phyloP scores from a whole-genome alignment of 2,888 invertebrate species.

The Drosophila putrida region DNA sequence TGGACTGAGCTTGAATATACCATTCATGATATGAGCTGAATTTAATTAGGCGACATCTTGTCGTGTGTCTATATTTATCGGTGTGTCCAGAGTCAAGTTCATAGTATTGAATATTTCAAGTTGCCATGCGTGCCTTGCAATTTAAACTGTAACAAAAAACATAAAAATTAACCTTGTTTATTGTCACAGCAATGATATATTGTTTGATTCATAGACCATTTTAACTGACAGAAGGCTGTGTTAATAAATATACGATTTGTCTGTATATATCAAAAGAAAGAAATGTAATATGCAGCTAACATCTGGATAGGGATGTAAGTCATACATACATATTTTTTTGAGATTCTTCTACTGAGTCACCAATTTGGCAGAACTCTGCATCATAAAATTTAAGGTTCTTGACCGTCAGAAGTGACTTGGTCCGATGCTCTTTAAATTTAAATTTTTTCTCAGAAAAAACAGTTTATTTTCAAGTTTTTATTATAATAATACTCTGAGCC shows the following conservation, averaged over 20 bases:
- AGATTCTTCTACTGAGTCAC: no score
- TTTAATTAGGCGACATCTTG: conserved; percentile 55
- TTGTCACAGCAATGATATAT: neutral
- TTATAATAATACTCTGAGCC: no score
- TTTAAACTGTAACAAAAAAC: conserved; percentile 20
- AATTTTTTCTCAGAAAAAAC: no score
- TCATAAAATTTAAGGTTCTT: no score
- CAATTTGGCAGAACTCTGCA: no score
- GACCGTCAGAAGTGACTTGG: no score
- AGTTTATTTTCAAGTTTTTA: no score
- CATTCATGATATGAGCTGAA: conserved; percentile 50
- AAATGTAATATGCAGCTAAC: no score
- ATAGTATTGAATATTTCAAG: conserved; percentile 53
- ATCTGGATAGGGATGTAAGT: no score
- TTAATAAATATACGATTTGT: neutral
- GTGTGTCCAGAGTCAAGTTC: conserved; percentile 55
- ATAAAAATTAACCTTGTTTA: conserved; percentile 3
- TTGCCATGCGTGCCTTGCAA: conserved; percentile 37
- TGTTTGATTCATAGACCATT: conserved; percentile 6
- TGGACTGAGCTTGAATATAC: conserved; percentile 1
- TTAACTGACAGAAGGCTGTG: conserved; percentile 23
- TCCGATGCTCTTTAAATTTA: no score
- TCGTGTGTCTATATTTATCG: conserved; percentile 27
- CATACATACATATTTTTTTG: no score
- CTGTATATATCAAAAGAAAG: conserved; percentile 13